Evolutionary conservation across 2,888 invertebrate species (phyloP).

Genomic region (Cistogaster globosa): DNA sequence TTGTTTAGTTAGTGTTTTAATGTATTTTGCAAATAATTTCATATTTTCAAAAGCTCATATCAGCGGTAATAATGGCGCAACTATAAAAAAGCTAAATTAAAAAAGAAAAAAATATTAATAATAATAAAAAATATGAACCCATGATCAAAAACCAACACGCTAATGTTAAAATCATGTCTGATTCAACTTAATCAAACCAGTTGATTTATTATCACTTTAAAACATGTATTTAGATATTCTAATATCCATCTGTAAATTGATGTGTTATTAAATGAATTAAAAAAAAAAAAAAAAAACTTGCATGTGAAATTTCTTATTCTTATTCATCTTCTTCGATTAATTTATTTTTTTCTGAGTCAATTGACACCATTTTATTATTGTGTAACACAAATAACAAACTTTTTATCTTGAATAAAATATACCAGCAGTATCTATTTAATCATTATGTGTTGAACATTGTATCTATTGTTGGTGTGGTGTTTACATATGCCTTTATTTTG

Average conservation of each 20-base stretch:
- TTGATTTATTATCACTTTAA: neutral
- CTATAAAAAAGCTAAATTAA: too few species aligned
- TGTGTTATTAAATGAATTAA: too few species aligned
- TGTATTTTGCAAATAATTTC: too few species aligned
- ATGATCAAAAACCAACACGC: neutral
- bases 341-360: slow-evolving; percentile 47
- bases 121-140: too few species aligned
- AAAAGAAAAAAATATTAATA: too few species aligned
- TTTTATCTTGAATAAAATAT: neutral
- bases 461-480: neutral
- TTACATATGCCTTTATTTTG: neutral
- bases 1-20: too few species aligned
- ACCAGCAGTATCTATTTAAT: slow-evolving; percentile 41
- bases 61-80: too few species aligned
- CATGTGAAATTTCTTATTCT: slow-evolving; percentile 30
- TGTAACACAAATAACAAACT: too few species aligned
- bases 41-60: too few species aligned
- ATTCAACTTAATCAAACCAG: neutral
- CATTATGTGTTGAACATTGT: slow-evolving; percentile 39
- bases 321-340: slow-evolving; percentile 7
- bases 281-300: slow-evolving; percentile 1
- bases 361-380: slow-evolving; percentile 63
- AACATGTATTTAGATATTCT: neutral
- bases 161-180: neutral
- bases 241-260: too few species aligned